Conservation (phyloP, 2,113 vertebrate species). For the Tragulus kanchil region DNA sequence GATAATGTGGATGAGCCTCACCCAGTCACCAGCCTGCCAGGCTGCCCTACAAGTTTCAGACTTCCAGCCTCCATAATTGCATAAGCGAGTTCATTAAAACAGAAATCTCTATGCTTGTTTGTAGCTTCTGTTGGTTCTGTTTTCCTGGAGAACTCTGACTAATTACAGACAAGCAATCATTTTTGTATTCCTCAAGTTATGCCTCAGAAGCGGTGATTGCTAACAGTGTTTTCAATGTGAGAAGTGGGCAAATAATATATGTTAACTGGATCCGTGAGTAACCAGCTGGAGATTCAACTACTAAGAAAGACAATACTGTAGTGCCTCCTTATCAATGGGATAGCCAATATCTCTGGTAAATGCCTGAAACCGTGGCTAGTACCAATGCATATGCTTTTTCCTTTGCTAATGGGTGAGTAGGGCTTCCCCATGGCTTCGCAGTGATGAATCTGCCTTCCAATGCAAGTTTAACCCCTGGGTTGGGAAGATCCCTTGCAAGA, state of each 20-base stretch:
- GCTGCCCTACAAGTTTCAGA: neutral
- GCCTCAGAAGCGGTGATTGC: neutral
- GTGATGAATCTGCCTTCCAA: neutral
- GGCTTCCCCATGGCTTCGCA: neutral
- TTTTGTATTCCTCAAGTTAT: neutral
- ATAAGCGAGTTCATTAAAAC: neutral
- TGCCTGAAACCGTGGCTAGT: neutral
- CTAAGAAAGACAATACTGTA: neutral
- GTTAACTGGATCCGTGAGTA: neutral
- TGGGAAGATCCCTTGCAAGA: neutral
- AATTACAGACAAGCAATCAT: neutral
- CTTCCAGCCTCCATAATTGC: neutral
- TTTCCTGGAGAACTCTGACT: neutral
- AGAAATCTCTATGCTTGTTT: neutral
- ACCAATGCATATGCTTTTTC: neutral
- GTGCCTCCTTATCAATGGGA: neutral
- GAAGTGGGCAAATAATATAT: neutral
- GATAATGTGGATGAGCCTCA: neutral
- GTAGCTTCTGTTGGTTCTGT: neutral
- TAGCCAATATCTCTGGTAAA: neutral
- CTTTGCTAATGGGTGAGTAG: fast-evolving
- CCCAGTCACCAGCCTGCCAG: neutral
- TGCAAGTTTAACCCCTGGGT: neutral
- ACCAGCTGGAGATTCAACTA: neutral
- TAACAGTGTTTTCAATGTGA: neutral